phyloP scores from a whole-genome alignment of 2,888 invertebrate genomes.

The Leptogaster cylindrica region DNA sequence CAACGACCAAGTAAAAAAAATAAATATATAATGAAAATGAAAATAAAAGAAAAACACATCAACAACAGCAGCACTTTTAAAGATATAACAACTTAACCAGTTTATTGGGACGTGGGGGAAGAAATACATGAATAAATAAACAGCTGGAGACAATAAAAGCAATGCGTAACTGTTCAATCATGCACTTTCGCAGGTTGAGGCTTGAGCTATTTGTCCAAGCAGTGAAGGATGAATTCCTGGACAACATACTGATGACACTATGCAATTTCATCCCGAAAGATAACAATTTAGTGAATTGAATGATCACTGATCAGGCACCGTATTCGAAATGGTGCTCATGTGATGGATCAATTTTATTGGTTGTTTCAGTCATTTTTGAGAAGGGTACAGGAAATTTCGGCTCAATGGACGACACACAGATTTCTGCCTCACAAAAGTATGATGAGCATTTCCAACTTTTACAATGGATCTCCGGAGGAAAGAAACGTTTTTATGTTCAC shows the following conservation, averaged over 20 bases:
- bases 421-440: too few relatives aligned
- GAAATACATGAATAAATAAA: not conserved
- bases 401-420: too few relatives aligned
- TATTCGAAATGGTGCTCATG: not conserved
- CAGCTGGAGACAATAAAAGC: not conserved
- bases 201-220: not conserved
- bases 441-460: too few relatives aligned
- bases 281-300: not conserved
- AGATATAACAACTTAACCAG: too few relatives aligned
- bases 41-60: not conserved
- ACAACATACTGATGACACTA: not conserved
- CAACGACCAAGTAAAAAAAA: too few relatives aligned
- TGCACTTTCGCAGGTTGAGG: not conserved
- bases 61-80: not conserved
- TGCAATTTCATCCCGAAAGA: not conserved
- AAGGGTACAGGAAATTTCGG: constrained; percentile 7
- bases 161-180: not conserved
- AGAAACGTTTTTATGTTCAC: too few relatives aligned
- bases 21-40: too few relatives aligned
- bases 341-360: not conserved
- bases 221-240: not conserved
- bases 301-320: not conserved
- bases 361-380: not conserved
- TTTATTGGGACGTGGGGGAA: not conserved
- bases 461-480: too few relatives aligned